Percentiles rank a stretch among this genome's conserved stretches.
These are phyloP conservation scores for Habroteleia sp. DNA, from an alignment of 2,888 invertebrate species.

Conservation along the genomic window DNA sequence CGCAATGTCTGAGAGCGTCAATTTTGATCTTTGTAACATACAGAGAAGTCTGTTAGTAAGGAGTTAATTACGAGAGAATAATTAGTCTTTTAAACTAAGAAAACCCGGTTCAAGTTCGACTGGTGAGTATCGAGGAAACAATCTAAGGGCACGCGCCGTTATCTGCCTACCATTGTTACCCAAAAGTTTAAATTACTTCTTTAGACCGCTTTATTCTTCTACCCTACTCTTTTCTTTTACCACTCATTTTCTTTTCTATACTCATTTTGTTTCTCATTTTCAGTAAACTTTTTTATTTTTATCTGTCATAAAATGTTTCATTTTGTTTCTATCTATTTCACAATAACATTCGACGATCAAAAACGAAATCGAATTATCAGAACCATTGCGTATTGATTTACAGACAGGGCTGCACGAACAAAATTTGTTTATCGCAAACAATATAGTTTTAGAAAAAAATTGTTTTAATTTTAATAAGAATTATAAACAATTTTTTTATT, in stretches of 20 bases:
- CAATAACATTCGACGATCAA: slow-evolving; percentile 49
- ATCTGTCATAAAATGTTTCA: slow-evolving; percentile 45
- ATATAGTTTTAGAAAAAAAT: slow-evolving; percentile 4
- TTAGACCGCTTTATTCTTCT: slow-evolving; percentile 65
- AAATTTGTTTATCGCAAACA: slow-evolving; percentile 8
- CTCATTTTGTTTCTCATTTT: slow-evolving; percentile 40
- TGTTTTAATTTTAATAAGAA: slow-evolving; percentile 3
- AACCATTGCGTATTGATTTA: slow-evolving; percentile 41
- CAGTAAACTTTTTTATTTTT: slow-evolving; percentile 20
- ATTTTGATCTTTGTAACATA: slow-evolving; percentile 43
- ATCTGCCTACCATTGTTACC: slow-evolving; percentile 64
- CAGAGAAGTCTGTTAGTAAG: slow-evolving; percentile 48
- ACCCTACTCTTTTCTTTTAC: slow-evolving; percentile 46
- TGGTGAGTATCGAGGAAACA: slow-evolving; percentile 70
- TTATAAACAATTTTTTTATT: slow-evolving; percentile 5
- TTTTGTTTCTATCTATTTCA: slow-evolving; percentile 44
- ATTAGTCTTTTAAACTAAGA: slow-evolving; percentile 68
- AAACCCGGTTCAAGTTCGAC: slow-evolving; percentile 62
- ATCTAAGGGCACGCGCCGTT: slow-evolving; percentile 63
- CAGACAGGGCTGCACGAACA: slow-evolving; percentile 1
- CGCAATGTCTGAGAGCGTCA: slow-evolving; percentile 43
- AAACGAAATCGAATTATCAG: slow-evolving; percentile 53
- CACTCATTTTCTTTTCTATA: slow-evolving; percentile 42
- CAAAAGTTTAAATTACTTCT: slow-evolving; percentile 74
- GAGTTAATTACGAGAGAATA: slow-evolving; percentile 70